Conservation (phyloP, 2,113 vertebrate species). For the Geococcyx californianus region DNA sequence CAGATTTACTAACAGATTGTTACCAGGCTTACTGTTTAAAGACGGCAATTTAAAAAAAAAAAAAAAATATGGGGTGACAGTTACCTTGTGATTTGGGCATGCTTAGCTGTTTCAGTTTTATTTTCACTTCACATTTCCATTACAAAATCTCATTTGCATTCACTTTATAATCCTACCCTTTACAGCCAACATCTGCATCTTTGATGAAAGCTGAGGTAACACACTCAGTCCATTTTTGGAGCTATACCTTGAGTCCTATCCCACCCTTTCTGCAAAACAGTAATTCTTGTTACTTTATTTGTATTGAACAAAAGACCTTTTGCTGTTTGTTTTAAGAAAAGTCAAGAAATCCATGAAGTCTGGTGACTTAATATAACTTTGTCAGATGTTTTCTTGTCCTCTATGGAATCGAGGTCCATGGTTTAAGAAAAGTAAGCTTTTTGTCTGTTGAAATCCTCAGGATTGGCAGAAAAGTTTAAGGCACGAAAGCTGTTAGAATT, state of each 20-base stretch:
- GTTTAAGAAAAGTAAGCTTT: not conserved
- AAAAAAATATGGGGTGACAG: not conserved
- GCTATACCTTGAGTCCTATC: not conserved
- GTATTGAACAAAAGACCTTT: not conserved
- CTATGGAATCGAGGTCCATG: not conserved
- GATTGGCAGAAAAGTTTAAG: not conserved
- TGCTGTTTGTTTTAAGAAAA: not conserved
- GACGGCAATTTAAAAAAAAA: not conserved
- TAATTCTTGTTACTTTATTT: slow-evolving; percentile 12
- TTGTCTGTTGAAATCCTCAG: not conserved
- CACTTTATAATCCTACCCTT: not conserved
- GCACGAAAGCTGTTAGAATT: not conserved
- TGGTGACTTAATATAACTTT: not conserved
- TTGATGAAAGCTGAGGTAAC: not conserved
- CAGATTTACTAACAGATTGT: slow-evolving; percentile 66
- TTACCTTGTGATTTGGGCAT: slow-evolving; percentile 30
- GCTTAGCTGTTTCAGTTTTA: slow-evolving; percentile 8
- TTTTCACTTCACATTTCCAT: not conserved
- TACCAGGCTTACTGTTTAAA: slow-evolving; percentile 43
- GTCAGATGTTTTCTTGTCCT: not conserved
- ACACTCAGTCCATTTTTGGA: not conserved
- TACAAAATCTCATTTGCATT: not conserved
- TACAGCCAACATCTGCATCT: not conserved
- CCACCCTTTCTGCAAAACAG: not conserved
- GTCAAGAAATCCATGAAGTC: not conserved